A percentile compares a stretch with the other conserved stretches of the same genome.
These are phyloP conservation scores for Tromatobia lineatoria DNA, from an alignment of 2,888 invertebrate species.

Conservation along the genomic window DNA sequence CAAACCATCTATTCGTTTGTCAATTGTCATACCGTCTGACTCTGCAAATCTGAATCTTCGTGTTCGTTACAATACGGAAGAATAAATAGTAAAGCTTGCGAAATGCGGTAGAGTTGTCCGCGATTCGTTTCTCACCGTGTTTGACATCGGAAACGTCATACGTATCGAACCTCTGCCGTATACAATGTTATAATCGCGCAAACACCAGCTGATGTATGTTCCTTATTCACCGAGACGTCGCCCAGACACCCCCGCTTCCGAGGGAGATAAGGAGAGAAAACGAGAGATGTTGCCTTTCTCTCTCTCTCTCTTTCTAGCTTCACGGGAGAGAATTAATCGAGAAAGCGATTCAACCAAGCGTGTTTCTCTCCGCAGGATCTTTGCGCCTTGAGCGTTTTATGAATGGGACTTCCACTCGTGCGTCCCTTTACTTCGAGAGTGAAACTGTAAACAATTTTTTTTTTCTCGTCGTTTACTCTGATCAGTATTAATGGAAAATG, in stretches of 20 bases:
- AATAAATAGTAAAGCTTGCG: background rate
- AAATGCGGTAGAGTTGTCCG: background rate
- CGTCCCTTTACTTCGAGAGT: constrained; percentile 48
- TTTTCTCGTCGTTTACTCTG: background rate
- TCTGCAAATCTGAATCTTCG: no score
- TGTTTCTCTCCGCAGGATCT: constrained; percentile 4
- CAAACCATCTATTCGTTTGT: no score
- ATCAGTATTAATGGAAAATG: no score
- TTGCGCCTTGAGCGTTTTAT: constrained; percentile 28
- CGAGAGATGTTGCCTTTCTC: background rate
- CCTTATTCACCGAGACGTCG: constrained; percentile 2
- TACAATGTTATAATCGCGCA: background rate
- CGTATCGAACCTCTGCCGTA: constrained; percentile 20
- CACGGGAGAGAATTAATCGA: constrained; percentile 36
- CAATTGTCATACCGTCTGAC: no score
- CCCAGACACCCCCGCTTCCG: constrained; percentile 29
- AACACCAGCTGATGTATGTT: constrained; percentile 11
- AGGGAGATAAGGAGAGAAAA: no score
- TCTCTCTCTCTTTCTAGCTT: background rate
- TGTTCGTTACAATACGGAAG: no score
- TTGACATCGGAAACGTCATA: constrained; percentile 27
- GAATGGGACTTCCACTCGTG: constrained; percentile 38
- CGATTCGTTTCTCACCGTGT: background rate
- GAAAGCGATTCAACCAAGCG: constrained; percentile 44
- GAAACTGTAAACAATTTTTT: constrained; percentile 52